phyloP scores from a whole-genome alignment of 2,797 vertebrate species.

The Parauchenoglanis ngamensis region DNA sequence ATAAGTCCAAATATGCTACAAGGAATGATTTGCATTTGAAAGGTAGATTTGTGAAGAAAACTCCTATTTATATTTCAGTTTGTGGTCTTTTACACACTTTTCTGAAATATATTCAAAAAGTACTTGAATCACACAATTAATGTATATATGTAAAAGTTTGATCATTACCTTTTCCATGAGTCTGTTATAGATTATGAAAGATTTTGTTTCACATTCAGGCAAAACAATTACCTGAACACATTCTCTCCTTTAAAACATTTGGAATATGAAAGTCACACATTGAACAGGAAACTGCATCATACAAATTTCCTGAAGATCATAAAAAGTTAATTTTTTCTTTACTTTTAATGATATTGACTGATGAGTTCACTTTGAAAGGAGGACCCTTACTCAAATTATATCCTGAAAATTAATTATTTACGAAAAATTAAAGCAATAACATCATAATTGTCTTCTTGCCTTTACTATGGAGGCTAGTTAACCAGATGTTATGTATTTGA shows the following conservation, averaged over 20 bases:
- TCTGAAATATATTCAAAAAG: not conserved
- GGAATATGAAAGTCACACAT: not conserved
- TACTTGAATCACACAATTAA: not conserved
- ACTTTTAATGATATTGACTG: not conserved
- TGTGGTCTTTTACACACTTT: not conserved
- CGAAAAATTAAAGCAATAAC: not conserved
- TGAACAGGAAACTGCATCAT: not conserved
- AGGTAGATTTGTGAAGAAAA: slow-evolving; percentile 24
- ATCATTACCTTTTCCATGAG: not conserved
- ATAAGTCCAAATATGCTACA: slow-evolving; percentile 6
- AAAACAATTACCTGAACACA: not conserved
- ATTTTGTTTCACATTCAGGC: not conserved
- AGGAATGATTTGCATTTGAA: slow-evolving; percentile 48
- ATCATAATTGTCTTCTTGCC: not conserved
- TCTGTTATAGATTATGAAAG: not conserved
- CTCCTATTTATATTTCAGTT: slow-evolving; percentile 15
- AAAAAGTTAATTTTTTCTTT: no score
- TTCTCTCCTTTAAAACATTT: not conserved
- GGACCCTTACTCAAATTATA: not conserved
- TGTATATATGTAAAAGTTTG: not conserved
- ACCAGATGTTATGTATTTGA: not conserved
- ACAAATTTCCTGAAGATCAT: not conserved
- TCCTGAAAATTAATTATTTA: not conserved
- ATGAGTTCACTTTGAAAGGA: not conserved
- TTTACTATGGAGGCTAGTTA: not conserved